Evolutionary conservation across 2,113 vertebrate species (phyloP).

Genomic region (Geococcyx californianus): DNA sequence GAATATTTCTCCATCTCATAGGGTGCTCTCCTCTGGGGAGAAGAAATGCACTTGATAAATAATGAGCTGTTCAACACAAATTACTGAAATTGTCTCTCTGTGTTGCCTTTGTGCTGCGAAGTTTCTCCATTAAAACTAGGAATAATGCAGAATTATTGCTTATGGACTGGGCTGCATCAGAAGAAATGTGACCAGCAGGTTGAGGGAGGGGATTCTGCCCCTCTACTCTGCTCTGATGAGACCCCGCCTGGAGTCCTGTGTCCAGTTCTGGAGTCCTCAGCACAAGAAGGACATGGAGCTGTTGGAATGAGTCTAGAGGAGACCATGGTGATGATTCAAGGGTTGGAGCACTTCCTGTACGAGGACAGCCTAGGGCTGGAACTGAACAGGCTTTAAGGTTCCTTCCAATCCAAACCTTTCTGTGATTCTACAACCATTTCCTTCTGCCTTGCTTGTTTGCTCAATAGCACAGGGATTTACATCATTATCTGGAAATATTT

Average conservation of each 20-base stretch:
- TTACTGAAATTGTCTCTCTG: fast-evolving
- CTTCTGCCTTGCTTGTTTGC: background rate
- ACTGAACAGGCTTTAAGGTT: too few species aligned
- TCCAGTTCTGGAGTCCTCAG: too few species aligned
- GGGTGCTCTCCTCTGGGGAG: background rate
- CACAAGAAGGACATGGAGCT: too few species aligned
- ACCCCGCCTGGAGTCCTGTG: too few species aligned
- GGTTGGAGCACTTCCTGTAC: too few species aligned
- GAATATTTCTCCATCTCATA: background rate
- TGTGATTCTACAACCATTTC: background rate
- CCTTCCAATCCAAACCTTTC: too few species aligned
- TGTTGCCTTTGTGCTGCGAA: background rate
- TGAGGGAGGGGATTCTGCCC: too few species aligned
- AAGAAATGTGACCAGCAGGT: too few species aligned
- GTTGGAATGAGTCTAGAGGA: too few species aligned
- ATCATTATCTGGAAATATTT: constrained; percentile 1
- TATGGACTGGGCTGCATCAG: background rate
- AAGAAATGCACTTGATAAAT: background rate
- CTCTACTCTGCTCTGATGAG: too few species aligned
- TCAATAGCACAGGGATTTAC: background rate
- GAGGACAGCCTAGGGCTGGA: too few species aligned
- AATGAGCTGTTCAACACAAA: background rate
- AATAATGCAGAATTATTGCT: background rate
- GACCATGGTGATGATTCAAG: too few species aligned
- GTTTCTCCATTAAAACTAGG: background rate